phyloP scores from a whole-genome alignment of 2,797 vertebrate species.

The Dromococcyx pavoninus region DNA sequence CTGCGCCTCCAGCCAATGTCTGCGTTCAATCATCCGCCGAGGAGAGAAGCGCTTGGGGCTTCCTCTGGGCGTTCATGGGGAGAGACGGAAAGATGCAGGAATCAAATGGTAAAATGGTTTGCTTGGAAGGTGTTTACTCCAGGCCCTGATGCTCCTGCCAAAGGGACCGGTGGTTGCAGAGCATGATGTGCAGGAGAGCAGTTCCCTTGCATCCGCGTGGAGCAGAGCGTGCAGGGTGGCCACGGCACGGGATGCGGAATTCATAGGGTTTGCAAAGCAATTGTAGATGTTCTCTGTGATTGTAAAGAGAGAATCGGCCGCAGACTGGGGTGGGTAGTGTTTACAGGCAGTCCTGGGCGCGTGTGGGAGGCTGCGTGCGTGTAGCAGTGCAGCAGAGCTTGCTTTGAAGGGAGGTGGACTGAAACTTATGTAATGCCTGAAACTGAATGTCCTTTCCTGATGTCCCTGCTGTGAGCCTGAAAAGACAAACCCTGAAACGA shows the following conservation, averaged over 20 bases:
- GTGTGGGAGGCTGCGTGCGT: neutral
- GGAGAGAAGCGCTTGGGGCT: neutral
- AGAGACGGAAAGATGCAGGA: neutral
- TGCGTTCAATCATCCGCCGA: neutral
- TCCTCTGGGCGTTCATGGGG: rapidly evolving
- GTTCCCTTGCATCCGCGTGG: rapidly evolving
- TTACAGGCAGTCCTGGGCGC: neutral
- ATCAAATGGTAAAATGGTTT: rapidly evolving
- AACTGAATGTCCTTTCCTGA: neutral
- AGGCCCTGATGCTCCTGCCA: neutral
- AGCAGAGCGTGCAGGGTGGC: neutral
- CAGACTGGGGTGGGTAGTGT: neutral
- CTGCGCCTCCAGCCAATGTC: neutral
- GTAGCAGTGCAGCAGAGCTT: neutral
- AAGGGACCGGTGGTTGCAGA: neutral
- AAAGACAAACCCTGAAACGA: neutral
- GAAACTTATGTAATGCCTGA: neutral
- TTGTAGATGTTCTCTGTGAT: neutral
- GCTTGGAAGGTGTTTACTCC: neutral
- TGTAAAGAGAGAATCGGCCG: neutral
- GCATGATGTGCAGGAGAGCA: rapidly evolving
- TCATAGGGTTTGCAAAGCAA: rapidly evolving
- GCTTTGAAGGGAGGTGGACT: slow-evolving; percentile 10
- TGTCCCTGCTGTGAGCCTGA: slow-evolving; percentile 7
- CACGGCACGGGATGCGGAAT: rapidly evolving